These are phyloP conservation scores for Agonopterix alstromeriana DNA, from an alignment of 2,888 invertebrate genomes.

Conservation along the genomic window DNA sequence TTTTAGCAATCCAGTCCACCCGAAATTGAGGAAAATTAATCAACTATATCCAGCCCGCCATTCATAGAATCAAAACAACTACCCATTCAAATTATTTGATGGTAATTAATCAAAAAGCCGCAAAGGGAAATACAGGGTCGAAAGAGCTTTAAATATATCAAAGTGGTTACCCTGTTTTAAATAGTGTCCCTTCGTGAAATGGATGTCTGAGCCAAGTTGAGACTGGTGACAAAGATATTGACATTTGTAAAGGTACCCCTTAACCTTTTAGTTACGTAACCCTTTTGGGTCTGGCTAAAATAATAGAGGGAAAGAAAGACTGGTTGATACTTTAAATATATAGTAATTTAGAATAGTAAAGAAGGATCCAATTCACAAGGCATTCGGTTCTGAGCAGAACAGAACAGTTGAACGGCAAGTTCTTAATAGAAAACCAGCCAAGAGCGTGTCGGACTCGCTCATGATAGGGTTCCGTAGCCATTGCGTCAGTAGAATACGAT, in stretches of 20 bases:
- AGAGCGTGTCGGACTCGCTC: too few species aligned
- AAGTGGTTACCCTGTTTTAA: slow-evolving; percentile 3
- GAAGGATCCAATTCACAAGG: too few species aligned
- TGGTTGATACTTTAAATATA: too few species aligned
- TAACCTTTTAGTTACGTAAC: neutral
- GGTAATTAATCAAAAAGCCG: slow-evolving; percentile 40
- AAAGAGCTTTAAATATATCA: slow-evolving; percentile 4
- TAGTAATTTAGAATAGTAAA: too few species aligned
- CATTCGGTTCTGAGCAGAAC: too few species aligned
- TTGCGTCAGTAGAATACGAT: too few species aligned
- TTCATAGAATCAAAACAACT: slow-evolving; percentile 23
- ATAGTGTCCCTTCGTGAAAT: slow-evolving; percentile 1
- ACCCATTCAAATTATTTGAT: slow-evolving; percentile 31
- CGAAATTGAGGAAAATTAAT: slow-evolving; percentile 15
- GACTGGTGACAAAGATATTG: slow-evolving; percentile 3
- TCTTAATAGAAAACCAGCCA: too few species aligned
- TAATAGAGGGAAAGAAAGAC: too few species aligned
- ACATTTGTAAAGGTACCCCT: neutral
- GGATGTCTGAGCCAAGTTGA: neutral
- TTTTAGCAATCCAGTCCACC: neutral
- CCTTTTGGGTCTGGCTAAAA: neutral
- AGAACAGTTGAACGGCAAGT: too few species aligned
- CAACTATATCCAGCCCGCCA: slow-evolving; percentile 16
- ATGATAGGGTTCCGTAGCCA: too few species aligned
- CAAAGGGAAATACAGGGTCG: slow-evolving; percentile 10